phyloP scores from a whole-genome alignment of 2,888 invertebrate genomes.

The Smittia aterrima region DNA sequence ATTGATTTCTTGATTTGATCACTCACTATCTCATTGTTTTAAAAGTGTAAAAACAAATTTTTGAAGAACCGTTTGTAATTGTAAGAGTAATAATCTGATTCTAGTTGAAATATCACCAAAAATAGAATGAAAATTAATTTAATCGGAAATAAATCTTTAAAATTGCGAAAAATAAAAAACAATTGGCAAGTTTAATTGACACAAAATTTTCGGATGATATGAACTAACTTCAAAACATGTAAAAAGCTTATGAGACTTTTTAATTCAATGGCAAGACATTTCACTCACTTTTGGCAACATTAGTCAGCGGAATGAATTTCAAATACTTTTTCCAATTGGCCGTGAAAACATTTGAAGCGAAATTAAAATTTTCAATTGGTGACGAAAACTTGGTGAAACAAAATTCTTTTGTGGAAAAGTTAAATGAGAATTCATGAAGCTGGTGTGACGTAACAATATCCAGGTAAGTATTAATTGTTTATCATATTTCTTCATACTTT shows the following conservation, averaged over 20 bases:
- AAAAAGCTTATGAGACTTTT: too few relatives aligned
- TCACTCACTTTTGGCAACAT: too few relatives aligned
- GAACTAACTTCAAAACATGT: constrained; percentile 41
- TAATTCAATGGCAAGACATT: too few relatives aligned
- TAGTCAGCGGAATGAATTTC: constrained; percentile 43
- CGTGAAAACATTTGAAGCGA: not conserved
- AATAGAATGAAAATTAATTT: constrained; percentile 35
- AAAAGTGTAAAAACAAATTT: not conserved
- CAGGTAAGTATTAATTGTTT: constrained; percentile 33
- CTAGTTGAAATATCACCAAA: constrained; percentile 29
- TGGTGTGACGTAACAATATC: not conserved
- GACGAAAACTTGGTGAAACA: not conserved
- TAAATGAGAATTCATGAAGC: constrained; percentile 29
- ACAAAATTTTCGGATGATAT: constrained; percentile 46
- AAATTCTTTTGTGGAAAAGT: not conserved
- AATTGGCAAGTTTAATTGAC: not conserved
- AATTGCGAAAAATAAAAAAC: constrained; percentile 33
- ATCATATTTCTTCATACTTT: not conserved
- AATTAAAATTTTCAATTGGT: constrained; percentile 22
- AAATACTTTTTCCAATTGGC: not conserved
- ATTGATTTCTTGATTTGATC: not conserved
- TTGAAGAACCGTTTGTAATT: not conserved
- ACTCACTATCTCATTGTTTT: too few relatives aligned
- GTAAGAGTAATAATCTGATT: not conserved
- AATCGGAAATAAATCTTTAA: constrained; percentile 2